These are phyloP conservation scores for Mormyrus hasselquistii DNA, from an alignment of 2,797 vertebrate species.

Conservation along the genomic window DNA sequence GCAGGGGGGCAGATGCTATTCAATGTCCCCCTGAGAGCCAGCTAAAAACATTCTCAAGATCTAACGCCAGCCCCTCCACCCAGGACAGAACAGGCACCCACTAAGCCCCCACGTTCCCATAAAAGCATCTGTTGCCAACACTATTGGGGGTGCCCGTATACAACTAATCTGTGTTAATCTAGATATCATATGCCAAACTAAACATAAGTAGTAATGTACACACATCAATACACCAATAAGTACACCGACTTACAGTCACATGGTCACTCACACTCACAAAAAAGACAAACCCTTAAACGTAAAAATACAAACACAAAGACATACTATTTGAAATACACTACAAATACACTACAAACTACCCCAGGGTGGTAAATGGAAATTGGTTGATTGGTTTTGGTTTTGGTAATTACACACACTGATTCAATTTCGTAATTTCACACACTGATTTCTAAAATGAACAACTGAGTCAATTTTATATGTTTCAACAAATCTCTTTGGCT, in stretches of 20 bases:
- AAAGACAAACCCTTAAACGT: not conserved
- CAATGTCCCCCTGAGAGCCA: slow-evolving; percentile 5
- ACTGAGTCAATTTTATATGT: slow-evolving; percentile 36
- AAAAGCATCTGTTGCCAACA: not conserved
- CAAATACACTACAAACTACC: not conserved
- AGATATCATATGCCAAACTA: not conserved
- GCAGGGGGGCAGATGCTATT: slow-evolving; percentile 33
- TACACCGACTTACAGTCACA: not conserved
- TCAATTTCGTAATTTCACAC: slow-evolving; percentile 22
- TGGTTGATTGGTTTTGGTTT: slow-evolving; percentile 52
- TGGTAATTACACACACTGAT: slow-evolving; percentile 34
- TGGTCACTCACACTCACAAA: not conserved
- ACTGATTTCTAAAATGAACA: slow-evolving; percentile 42
- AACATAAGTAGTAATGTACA: not conserved
- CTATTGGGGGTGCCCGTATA: not conserved
- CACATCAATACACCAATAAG: not conserved
- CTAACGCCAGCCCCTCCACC: not conserved
- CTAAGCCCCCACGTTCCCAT: not conserved
- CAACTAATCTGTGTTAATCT: not conserved
- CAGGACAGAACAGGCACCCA: not conserved
- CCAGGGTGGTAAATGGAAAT: not conserved
- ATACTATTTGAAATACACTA: not conserved
- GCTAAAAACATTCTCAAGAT: not conserved
- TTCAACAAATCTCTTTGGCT: not conserved
- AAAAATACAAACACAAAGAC: not conserved